These are phyloP conservation scores for Plectropomus leopardus DNA, from an alignment of 2,113 vertebrate genomes.

Conservation along the genomic window DNA sequence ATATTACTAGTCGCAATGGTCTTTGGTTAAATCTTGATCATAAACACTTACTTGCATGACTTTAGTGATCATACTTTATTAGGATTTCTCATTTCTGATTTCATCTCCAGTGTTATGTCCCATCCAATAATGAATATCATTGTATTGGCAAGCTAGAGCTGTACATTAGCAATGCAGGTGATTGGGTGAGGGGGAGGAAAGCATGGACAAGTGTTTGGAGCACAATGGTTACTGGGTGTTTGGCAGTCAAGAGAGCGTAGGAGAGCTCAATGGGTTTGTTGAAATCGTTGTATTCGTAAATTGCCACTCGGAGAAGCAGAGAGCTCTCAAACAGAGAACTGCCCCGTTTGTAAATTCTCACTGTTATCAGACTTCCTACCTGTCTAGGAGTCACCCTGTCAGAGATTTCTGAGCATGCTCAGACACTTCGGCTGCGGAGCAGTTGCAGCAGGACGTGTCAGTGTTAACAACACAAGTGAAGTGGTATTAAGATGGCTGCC, in stretches of 20 bases:
- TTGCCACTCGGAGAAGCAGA: slow-evolving; percentile 66
- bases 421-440: background rate
- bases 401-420: slow-evolving; percentile 51
- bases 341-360: slow-evolving; percentile 54
- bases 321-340: slow-evolving; percentile 63
- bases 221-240: slow-evolving; percentile 64
- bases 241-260: slow-evolving; percentile 75
- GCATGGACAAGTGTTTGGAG: slow-evolving; percentile 66
- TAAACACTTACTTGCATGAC: background rate
- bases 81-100: background rate
- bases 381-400: slow-evolving; percentile 43
- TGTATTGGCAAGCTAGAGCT: slow-evolving; percentile 14
- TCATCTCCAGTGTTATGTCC: background rate
- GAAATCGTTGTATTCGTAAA: slow-evolving; percentile 70
- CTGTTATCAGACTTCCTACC: slow-evolving; percentile 42
- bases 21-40: background rate
- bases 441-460: slow-evolving; percentile 8
- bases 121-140: slow-evolving; percentile 2
- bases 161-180: slow-evolving; percentile 38
- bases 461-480: slow-evolving; percentile 37
- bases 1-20: background rate
- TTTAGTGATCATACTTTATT: background rate
- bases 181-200: slow-evolving; percentile 63
- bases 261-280: slow-evolving; percentile 70
- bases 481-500: slow-evolving; percentile 44